A percentile compares a stretch with the other conserved stretches of the same genome.
Evolutionary conservation across 30 jellyfish, hydroid and myxozoan species (phyloP).

Genomic region (Chironex yamaguchii): DNA sequence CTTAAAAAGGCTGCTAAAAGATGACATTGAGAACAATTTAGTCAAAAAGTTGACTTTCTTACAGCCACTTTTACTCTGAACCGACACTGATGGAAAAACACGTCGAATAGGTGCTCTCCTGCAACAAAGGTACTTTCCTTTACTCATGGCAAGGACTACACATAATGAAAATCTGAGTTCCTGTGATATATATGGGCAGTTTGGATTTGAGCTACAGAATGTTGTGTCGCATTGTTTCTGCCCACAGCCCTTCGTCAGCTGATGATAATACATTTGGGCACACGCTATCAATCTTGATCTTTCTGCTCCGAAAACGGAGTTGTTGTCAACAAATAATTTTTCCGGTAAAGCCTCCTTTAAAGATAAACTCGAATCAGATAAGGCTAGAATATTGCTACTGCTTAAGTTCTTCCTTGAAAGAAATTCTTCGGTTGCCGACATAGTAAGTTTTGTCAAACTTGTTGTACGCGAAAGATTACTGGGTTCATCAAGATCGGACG

Average conservation of each 20-base stretch:
- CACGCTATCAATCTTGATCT: conserved; percentile 74
- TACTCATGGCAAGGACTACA: conserved; percentile 70
- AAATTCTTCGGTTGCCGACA: neutral
- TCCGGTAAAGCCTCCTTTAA: conserved; percentile 84
- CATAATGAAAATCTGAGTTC: conserved; percentile 71
- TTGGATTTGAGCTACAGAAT: conserved; percentile 75
- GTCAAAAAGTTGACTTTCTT: neutral
- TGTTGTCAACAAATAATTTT: conserved; percentile 66
- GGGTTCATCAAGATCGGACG: neutral
- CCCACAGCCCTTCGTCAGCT: conserved; percentile 89
- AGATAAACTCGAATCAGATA: conserved; percentile 85
- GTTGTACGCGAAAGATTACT: neutral
- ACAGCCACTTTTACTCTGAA: neutral
- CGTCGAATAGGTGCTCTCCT: conserved; percentile 28
- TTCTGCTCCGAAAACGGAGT: conserved; percentile 80
- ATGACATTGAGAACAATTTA: neutral
- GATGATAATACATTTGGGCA: conserved; percentile 87
- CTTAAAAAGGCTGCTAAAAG: neutral
- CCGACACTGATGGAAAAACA: conserved; percentile 34
- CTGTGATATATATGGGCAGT: neutral
- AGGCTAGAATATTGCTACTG: conserved; percentile 90
- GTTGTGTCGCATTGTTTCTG: conserved; percentile 45
- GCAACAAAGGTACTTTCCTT: conserved; percentile 54
- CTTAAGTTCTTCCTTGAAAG: conserved; percentile 60
- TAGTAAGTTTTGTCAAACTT: neutral